phyloP scores from a whole-genome alignment of 2,113 vertebrate genomes.

The Vulpes vulpes region DNA sequence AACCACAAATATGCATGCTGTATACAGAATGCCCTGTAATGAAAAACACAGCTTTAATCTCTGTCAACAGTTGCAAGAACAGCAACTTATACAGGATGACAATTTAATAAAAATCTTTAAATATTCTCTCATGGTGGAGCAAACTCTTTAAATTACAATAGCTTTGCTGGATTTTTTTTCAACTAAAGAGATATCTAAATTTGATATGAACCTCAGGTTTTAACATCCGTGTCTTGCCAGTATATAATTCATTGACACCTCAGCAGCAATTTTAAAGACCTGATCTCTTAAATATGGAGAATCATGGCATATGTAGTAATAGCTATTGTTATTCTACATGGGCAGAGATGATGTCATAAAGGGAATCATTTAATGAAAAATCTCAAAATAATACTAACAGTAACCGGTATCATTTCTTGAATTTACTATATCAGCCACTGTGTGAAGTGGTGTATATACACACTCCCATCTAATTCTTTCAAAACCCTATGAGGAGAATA shows the following conservation, averaged over 20 bases:
- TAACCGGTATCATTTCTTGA: not conserved
- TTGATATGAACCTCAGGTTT: not conserved
- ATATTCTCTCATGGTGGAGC: not conserved
- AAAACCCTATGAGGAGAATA: not conserved
- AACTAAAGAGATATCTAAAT: constrained; percentile 54
- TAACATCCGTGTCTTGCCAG: not conserved
- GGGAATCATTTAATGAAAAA: not conserved
- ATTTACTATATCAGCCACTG: not conserved
- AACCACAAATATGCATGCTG: constrained; percentile 53
- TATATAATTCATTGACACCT: constrained; percentile 19
- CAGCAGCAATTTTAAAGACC: constrained; percentile 21
- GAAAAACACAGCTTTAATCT: constrained; percentile 70
- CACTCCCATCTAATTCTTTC: not conserved
- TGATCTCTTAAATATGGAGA: not conserved
- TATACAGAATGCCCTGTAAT: constrained; percentile 51
- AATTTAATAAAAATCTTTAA: constrained; percentile 67
- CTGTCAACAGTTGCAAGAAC: constrained; percentile 61
- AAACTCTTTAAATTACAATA: constrained; percentile 29
- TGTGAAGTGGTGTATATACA: not conserved
- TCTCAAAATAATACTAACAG: constrained; percentile 19
- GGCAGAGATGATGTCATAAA: not conserved
- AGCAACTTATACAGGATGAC: constrained; percentile 40
- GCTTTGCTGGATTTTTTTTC: constrained; percentile 6
- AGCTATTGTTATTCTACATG: not conserved
- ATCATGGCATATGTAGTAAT: not conserved